Evolutionary conservation across 2,888 invertebrate genomes (phyloP).

Genomic region (Euclidia mi): DNA sequence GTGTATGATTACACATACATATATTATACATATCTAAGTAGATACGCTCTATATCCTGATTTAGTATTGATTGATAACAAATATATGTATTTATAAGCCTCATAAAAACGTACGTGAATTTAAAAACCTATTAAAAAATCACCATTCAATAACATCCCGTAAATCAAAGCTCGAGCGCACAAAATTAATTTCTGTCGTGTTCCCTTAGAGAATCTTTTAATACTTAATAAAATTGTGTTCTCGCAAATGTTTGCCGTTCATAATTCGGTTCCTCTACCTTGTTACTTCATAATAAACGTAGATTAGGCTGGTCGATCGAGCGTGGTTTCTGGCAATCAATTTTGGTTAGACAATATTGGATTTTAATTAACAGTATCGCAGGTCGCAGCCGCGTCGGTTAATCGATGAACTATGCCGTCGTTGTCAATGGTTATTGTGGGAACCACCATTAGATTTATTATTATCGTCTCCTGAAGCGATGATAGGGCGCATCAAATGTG

Average conservation of each 20-base stretch:
- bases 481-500: constrained; percentile 9
- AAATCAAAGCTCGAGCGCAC: not conserved
- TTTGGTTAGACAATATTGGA: constrained; percentile 89
- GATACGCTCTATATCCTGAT: too few relatives aligned
- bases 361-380: constrained; percentile 88
- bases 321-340: constrained; percentile 83
- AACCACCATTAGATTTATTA: constrained; percentile 65
- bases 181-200: constrained; percentile 2
- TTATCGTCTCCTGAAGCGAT: constrained; percentile 48
- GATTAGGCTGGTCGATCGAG: constrained; percentile 60
- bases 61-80: too few relatives aligned
- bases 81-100: too few relatives aligned
- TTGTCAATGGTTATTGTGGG: constrained; percentile 71
- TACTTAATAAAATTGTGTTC: constrained; percentile 41
- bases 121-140: too few relatives aligned
- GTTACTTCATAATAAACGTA: constrained; percentile 56
- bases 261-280: constrained; percentile 50
- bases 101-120: too few relatives aligned
- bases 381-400: constrained; percentile 68
- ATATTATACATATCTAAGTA: too few relatives aligned
- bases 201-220: constrained; percentile 17
- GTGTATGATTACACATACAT: too few relatives aligned
- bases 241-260: constrained; percentile 49
- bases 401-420: constrained; percentile 71
- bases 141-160: not conserved